Conservation (phyloP, 1,140 invertebrate species). For the Steinernema khuongi region DNA sequence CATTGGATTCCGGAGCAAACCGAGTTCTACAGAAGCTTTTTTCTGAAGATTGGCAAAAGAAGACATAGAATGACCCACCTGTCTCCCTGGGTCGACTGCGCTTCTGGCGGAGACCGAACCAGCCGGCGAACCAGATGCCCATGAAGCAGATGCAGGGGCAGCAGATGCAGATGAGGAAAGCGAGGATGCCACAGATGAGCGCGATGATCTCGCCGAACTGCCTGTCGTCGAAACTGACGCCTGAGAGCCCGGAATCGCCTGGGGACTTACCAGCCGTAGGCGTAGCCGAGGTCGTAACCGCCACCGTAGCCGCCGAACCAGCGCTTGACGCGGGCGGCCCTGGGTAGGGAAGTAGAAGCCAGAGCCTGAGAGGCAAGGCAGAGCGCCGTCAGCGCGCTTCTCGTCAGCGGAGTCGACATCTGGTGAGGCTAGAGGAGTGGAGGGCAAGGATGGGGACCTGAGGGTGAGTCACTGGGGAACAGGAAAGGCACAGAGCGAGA, state of each 20-base stretch:
- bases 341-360: not conserved
- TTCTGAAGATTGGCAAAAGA: not conserved
- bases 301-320: conserved; percentile 1
- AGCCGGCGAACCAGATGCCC: conserved; percentile 3
- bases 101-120: not conserved
- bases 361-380: not conserved
- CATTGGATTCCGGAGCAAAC: too few species aligned
- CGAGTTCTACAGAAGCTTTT: too few species aligned
- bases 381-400: too few species aligned
- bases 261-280: not conserved
- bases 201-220: conserved; percentile 1
- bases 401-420: too few species aligned
- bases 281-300: not conserved
- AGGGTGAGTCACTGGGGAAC: too few species aligned
- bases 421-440: too few species aligned
- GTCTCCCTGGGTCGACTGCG: not conserved
- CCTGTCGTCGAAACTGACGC: not conserved
- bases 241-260: not conserved
- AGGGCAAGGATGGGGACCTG: too few species aligned
- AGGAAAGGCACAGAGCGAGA: not conserved
- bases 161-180: conserved; percentile 6
- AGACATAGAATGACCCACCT: not conserved
- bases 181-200: not conserved
- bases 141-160: conserved; percentile 5
- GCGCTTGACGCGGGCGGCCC: not conserved